Conservation (phyloP, 2,797 vertebrate species). For the Brachyalestes nurse region DNA sequence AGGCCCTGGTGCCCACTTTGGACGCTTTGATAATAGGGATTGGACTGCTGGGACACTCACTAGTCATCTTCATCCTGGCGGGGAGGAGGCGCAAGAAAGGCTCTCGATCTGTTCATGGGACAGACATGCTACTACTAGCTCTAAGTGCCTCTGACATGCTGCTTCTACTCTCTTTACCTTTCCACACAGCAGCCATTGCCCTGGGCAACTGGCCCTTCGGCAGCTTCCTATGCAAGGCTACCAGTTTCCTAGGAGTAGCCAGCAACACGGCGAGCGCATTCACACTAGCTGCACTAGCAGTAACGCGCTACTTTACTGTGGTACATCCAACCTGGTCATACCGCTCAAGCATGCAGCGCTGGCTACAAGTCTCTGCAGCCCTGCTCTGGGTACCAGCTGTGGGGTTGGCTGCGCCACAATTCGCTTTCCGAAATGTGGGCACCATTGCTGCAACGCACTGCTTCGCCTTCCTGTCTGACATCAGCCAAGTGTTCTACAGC, state of each 20-base stretch:
- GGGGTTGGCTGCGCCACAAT: slow-evolving; percentile 77
- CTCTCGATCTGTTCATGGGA: slow-evolving; percentile 68
- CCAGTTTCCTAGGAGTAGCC: slow-evolving; percentile 80
- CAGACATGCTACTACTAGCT: slow-evolving; percentile 77
- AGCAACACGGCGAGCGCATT: slow-evolving; percentile 77
- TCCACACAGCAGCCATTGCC: slow-evolving; percentile 78
- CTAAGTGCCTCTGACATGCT: slow-evolving; percentile 78
- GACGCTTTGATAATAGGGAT: slow-evolving; percentile 75
- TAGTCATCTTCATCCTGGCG: slow-evolving; percentile 74
- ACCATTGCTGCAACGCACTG: slow-evolving; percentile 65
- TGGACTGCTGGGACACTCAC: slow-evolving; percentile 76
- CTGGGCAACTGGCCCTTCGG: slow-evolving; percentile 81
- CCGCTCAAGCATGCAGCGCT: slow-evolving; percentile 63
- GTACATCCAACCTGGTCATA: slow-evolving; percentile 76
- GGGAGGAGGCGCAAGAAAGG: slow-evolving; percentile 59
- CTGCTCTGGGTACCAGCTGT: slow-evolving; percentile 76
- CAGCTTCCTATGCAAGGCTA: slow-evolving; percentile 73
- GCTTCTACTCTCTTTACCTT: slow-evolving; percentile 77
- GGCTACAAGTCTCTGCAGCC: slow-evolving; percentile 60
- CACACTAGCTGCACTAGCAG: slow-evolving; percentile 76
- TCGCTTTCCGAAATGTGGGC: slow-evolving; percentile 71
- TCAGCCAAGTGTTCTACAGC: slow-evolving; percentile 79
- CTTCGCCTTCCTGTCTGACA: slow-evolving; percentile 77
- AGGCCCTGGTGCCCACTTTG: slow-evolving; percentile 71
- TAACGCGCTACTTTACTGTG: slow-evolving; percentile 78